Base-by-base conservation (phyloP, 2,888 invertebrate species). In the Chrysina gloriosa region DNA sequence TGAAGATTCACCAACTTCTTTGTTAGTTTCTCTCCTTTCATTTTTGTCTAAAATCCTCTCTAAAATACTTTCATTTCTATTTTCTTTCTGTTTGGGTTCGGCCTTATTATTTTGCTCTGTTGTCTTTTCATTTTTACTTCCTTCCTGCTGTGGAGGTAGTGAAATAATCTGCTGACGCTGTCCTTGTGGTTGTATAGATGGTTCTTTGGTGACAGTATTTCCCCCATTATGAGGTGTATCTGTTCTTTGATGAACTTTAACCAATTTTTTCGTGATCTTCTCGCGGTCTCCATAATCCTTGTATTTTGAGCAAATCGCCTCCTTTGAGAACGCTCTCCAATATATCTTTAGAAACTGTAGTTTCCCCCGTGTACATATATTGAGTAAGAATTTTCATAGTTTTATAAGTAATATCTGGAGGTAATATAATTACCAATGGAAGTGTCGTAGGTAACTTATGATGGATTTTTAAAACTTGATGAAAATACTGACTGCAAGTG, bases 331-430 rank as follows among this genome's bases (percentile, higher is more conserved):
- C 94, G 71, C 89, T 91, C 74, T 92, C 93, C 68, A 94, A 82
- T 50, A 94, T 92, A 78, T 93, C 94, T 82, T 94, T 93, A 64
- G 93, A 92, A 25, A 94, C 94, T 45, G 94, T 94, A 25, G 94
- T 92, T 84, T 92, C 92, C 19, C 91, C 91, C 84, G 82, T 80
- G 83, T 94, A 94, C 93, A 94, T 94, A 80, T 94, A 94, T 77
- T 94, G 92, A 42, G 94, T 90, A 14, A 94, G 85, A 70, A 92
- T 92, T 81, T 92, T 92, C 74, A 94, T 85, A 5, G 93, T 93
- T 72, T 91, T 90, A 70, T 91, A 90, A 34, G 90, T 91, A 71
- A 94, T 90, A 79, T 94, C 94, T 2, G 93, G 90, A 9, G 94
- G 94, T 72, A 94, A 85, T 29, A 94, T 91, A 54, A 93, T 89